Base-by-base conservation (phyloP, 2,113 vertebrate species). In the Romanogobio albipinnatus region DNA sequence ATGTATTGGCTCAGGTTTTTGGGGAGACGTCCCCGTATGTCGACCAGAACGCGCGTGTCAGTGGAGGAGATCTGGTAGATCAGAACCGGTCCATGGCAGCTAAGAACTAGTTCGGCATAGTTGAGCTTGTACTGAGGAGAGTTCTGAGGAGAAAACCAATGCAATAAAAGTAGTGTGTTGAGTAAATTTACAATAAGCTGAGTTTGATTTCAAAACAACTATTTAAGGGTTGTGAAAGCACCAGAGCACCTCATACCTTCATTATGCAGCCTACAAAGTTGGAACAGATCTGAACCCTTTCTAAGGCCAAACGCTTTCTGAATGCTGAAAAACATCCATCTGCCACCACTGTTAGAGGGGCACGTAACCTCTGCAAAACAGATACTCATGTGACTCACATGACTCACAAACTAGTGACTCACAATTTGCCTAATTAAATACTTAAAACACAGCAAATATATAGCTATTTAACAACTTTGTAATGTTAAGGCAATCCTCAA, bases 291-390 rank as follows among this genome's bases (percentile, higher is more conserved):
- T 89, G 94, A 86, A 97, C 97, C 92, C 97, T 96, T 89, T 56
- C 96, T 14, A 95, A 92, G 45, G 95, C 68, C 9, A 99, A 90
- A 70, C 83, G 96, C 92, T 97, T 99, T 84, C 98, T 96, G 89
- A 99, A 99, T 87, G 97, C 99, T 87, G 98, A 99, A 92, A 99
- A 99, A 86, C 98, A 95, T 59, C 98, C 97, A 36, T 99, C 98
- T 26, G 98, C 97, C 82, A 99, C 96, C 81, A 99, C 92, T 0
- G 96, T 99, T 75, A 99, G 90, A 0, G 96, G 94, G 2, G 96
- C 96, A 0, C 91, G 93, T 86, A 99, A 92, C 87, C 97, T 95
- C 98, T 99, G 62, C 11, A 49, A 66, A 66, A 6, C 87, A 90
- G 58, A 91, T 9, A 90, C 74, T 87, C 1, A 29, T 29, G 29